These are phyloP conservation scores for Neocrepidodera transversa DNA, from an alignment of 2,888 invertebrate species.

Conservation along the genomic window DNA sequence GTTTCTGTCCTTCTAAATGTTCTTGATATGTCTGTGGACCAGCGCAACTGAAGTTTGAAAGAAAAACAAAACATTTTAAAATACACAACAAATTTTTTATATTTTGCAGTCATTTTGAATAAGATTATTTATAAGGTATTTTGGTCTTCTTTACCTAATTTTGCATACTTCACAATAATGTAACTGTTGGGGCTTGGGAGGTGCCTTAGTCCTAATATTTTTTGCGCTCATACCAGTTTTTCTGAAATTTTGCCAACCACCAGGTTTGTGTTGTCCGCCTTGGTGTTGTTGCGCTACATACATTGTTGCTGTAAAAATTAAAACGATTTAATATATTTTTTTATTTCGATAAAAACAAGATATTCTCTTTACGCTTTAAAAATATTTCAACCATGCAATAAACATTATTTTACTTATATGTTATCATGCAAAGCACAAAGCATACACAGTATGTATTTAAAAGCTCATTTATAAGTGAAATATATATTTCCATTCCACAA, in stretches of 20 bases:
- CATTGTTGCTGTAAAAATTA: constrained; percentile 82
- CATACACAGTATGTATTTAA: not conserved
- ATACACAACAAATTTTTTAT: too few species aligned
- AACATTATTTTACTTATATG: too few species aligned
- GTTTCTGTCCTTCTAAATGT: constrained; percentile 98
- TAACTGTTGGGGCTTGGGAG: constrained; percentile 90
- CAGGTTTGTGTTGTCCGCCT: constrained; percentile 65
- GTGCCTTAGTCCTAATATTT: constrained; percentile 76
- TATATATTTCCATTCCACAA: not conserved
- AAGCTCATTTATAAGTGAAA: not conserved
- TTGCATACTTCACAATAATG: constrained; percentile 99
- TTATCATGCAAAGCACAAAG: constrained; percentile 4
- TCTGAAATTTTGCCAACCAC: constrained; percentile 70
- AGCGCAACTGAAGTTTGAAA: constrained; percentile 52
- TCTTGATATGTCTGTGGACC: constrained; percentile 82
- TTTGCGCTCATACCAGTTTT: constrained; percentile 67
- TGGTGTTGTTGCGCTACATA: constrained; percentile 86
- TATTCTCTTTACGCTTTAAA: too few species aligned
- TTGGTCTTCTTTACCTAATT: constrained; percentile 88
- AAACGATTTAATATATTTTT: too few species aligned
- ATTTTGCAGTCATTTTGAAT: too few species aligned
- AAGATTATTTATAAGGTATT: too few species aligned
- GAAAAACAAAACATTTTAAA: too few species aligned
- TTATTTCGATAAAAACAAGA: too few species aligned
- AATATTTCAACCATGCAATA: too few species aligned